phyloP scores from a whole-genome alignment of 2,113 vertebrate genomes.

The Diphyllodes magnificus region DNA sequence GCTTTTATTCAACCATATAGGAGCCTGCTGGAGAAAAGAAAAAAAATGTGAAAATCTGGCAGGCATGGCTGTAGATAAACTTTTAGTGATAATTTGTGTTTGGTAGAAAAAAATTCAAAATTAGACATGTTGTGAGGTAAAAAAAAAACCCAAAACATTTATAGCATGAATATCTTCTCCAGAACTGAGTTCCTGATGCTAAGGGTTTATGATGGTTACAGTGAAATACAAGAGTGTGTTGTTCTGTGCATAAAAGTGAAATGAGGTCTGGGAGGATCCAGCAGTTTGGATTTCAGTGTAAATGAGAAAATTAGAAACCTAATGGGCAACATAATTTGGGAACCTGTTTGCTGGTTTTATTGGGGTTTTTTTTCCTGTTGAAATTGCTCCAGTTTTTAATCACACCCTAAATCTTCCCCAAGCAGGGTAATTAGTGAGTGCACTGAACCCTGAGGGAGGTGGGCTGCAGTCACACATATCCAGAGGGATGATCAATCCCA shows the following conservation, averaged over 20 bases:
- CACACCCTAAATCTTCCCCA: not conserved
- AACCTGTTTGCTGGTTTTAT: not conserved
- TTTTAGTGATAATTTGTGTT: not conserved
- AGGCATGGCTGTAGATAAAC: not conserved
- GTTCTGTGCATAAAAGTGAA: not conserved
- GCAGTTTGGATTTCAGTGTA: not conserved
- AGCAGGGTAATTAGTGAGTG: not conserved
- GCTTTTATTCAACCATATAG: not conserved
- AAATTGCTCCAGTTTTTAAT: not conserved
- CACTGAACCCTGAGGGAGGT: not conserved
- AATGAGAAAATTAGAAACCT: not conserved
- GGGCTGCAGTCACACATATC: not conserved
- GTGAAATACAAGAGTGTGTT: not conserved
- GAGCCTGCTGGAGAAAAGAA: not conserved
- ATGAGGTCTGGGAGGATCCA: not conserved
- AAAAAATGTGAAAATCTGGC: not conserved
- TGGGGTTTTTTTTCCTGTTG: not conserved
- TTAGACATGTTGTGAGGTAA: too few relatives aligned
- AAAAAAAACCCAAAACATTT: not conserved
- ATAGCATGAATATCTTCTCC: fast-evolving
- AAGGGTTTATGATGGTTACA: not conserved
- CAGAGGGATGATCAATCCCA: not conserved
- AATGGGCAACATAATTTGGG: not conserved
- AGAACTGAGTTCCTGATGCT: not conserved
- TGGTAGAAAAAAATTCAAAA: not conserved